Evolutionary conservation across 2,113 vertebrate genomes (phyloP), one percentile per base, ranked within the genome.

Genomic region (Hystrix cristata): DNA sequence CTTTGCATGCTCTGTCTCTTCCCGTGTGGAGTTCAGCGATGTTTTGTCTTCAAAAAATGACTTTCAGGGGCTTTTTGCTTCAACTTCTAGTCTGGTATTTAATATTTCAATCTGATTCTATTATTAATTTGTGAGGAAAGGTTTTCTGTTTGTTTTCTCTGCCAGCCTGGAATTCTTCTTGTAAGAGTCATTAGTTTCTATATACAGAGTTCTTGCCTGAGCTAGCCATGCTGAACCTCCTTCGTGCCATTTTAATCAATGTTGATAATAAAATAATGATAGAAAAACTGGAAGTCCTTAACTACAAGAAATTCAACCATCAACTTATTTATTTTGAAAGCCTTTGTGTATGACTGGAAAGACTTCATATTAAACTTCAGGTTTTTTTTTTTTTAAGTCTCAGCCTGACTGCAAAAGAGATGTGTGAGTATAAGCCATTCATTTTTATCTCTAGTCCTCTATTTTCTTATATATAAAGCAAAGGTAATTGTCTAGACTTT

Each of bases 311-410:
- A 85, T 46, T 6, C 76, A 85, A 48, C 48, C 34, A 88, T 79
- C 55, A 90, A 29, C 88, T 97, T 91, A 74, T 60, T 94, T 80
- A 74, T 62, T 76, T 76, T 55, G 48, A 94, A 51, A 46, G 59
- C 1, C 8, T 51, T 87, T 74, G 4, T 67, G 7, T 69, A 43
- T 27, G 71, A 18, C 16, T 71, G 14, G 46, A 65, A 76, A 86
- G 18, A 18, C 69, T 81, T 51, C 38, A 19, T 34, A 59, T 64
- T 51, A 53, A 90, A 71, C 67, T 74, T 1, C 48, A 65, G 69
- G 8, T 62, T 76, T 23, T 19, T 65, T 87, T 71, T 51, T 71
- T 86, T 7, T 34, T 34, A 0, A 38, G 5, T 76, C 8, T 86
- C 16, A 53, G 27, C 13, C 82, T 81, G 64, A 82, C 19, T 83